Percentiles rank a stretch among this genome's conserved stretches.
Evolutionary conservation across 1,140 invertebrate species (phyloP).

Genomic region (Ooceraea biroi): DNA sequence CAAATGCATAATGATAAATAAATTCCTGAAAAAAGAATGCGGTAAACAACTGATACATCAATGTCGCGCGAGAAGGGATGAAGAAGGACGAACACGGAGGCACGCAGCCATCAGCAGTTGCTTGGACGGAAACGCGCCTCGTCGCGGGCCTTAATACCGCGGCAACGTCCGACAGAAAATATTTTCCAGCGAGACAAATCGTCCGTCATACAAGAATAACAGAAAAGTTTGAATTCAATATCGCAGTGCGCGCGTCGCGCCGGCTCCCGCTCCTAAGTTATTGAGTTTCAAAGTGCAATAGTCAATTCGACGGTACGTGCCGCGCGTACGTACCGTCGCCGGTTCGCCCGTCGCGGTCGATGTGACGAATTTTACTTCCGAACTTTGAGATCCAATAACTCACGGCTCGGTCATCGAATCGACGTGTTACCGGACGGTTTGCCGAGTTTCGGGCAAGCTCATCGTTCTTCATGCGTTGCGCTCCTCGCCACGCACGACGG

Average conservation of each 20-base stretch:
- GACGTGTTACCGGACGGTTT: conserved; percentile 59
- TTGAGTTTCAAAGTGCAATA: conserved; percentile 67
- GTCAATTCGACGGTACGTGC: conserved; percentile 56
- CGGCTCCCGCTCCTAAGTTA: conserved; percentile 59
- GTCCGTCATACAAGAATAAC: conserved; percentile 53
- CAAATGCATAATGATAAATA: conserved; percentile 43
- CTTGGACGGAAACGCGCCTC: not conserved
- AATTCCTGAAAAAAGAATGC: conserved; percentile 23
- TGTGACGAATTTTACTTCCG: conserved; percentile 67
- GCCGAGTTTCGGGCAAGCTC: conserved; percentile 35
- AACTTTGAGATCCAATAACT: conserved; percentile 70
- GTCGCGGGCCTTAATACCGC: conserved; percentile 30
- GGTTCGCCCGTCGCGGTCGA: conserved; percentile 39
- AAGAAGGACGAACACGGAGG: too few relatives aligned
- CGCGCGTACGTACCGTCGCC: conserved; percentile 40
- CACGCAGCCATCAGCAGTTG: not conserved
- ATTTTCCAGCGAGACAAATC: conserved; percentile 48
- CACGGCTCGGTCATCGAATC: conserved; percentile 50
- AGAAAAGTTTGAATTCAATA: conserved; percentile 64
- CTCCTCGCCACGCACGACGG: conserved; percentile 31
- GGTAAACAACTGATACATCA: not conserved
- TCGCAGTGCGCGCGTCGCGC: conserved; percentile 56
- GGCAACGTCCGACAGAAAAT: conserved; percentile 43
- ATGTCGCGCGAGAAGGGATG: not conserved
- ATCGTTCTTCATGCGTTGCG: conserved; percentile 51